Conservation (phyloP, 92 coral and sea anemone species). For the Heteractis magnifica region DNA sequence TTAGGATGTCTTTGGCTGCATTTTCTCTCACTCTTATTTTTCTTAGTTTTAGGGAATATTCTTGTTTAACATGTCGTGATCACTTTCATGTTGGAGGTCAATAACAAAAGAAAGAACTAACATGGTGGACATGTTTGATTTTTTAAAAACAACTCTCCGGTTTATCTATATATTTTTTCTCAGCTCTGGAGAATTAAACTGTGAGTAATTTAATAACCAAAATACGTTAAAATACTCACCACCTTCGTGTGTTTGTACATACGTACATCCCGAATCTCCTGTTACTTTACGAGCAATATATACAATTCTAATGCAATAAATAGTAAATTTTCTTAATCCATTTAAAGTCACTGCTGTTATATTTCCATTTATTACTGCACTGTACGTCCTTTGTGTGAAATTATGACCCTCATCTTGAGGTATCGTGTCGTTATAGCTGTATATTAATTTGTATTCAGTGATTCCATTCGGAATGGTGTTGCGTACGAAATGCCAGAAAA, state of each 20-base stretch:
- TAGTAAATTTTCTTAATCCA: slow-evolving; percentile 35
- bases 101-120: too few relatives aligned
- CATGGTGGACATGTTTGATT: too few relatives aligned
- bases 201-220: too few relatives aligned
- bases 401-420: not conserved
- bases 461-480: not conserved
- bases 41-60: too few relatives aligned
- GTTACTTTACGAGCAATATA: slow-evolving; percentile 30
- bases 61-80: too few relatives aligned
- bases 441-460: slow-evolving; percentile 35
- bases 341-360: slow-evolving; percentile 9
- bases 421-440: slow-evolving; percentile 27
- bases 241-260: slow-evolving; percentile 40
- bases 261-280: slow-evolving; percentile 34
- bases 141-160: too few relatives aligned
- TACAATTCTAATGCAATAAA: slow-evolving; percentile 46
- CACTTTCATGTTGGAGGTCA: too few relatives aligned
- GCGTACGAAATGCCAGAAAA: slow-evolving; percentile 19
- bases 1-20: too few relatives aligned
- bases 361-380: slow-evolving; percentile 7
- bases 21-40: too few relatives aligned
- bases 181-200: too few relatives aligned
- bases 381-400: slow-evolving; percentile 15
- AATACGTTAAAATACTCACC: slow-evolving; percentile 19
- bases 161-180: too few relatives aligned